Conservation (phyloP, 2,113 vertebrate species). For the Carlito syrichta region DNA sequence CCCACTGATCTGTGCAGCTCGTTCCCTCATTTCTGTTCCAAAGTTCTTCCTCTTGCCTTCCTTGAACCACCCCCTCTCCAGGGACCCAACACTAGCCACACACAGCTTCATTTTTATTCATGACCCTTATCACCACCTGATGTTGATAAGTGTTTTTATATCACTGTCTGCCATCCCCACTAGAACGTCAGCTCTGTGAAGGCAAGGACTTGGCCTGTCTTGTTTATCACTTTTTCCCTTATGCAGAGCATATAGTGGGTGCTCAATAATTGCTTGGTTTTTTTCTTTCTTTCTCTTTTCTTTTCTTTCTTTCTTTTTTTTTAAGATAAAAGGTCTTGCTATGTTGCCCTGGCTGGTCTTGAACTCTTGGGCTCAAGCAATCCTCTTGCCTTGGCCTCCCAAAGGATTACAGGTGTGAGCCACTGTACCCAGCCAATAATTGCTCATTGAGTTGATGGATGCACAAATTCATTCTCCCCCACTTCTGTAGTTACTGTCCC, state of each 20-base stretch:
- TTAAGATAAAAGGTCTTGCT: no score
- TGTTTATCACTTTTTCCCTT: background rate
- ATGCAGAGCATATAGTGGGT: background rate
- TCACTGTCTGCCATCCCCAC: background rate
- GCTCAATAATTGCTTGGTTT: background rate
- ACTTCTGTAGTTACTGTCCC: background rate
- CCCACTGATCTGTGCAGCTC: background rate
- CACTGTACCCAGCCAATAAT: no score
- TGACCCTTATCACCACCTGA: background rate
- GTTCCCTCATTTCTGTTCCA: background rate
- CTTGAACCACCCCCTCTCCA: background rate
- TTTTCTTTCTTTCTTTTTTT: no score
- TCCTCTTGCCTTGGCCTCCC: no score
- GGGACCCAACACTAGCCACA: background rate
- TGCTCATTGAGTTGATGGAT: background rate
- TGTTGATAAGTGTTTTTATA: background rate
- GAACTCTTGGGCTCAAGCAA: no score
- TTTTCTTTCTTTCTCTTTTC: no score
- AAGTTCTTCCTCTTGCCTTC: background rate
- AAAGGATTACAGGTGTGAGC: no score
- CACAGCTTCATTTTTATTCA: background rate
- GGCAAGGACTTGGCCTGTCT: background rate
- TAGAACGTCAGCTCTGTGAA: background rate
- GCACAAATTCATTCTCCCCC: background rate
- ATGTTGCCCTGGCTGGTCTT: no score